phyloP scores from a whole-genome alignment of 2,888 invertebrate species.

The Corythucha ciliata region DNA sequence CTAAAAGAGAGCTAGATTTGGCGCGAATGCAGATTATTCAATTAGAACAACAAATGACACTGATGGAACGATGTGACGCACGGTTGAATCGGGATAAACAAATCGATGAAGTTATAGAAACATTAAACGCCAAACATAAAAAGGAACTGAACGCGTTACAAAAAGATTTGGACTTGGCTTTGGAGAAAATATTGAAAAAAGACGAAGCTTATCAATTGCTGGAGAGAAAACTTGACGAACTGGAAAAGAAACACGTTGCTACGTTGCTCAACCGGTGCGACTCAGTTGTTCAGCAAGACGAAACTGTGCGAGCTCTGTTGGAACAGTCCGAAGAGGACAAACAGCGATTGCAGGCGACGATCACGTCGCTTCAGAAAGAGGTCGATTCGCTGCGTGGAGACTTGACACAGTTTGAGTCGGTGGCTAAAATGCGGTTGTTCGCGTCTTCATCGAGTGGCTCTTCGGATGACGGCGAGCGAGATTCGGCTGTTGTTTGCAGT shows the following conservation, averaged over 20 bases:
- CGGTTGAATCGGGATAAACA: conserved; percentile 28
- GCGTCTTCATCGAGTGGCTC: conserved; percentile 18
- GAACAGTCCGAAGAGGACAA: conserved; percentile 29
- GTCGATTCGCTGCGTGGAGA: conserved; percentile 27
- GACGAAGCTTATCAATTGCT: conserved; percentile 27
- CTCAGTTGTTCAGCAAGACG: conserved; percentile 27
- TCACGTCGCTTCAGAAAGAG: conserved; percentile 24
- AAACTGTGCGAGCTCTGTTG: conserved; percentile 27
- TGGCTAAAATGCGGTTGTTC: conserved; percentile 18
- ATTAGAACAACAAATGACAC: conserved; percentile 27
- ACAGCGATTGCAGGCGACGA: conserved; percentile 13
- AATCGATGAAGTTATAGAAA: conserved; percentile 29
- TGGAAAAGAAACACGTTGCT: conserved; percentile 28
- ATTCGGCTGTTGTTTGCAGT: too few species aligned
- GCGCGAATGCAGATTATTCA: conserved; percentile 27
- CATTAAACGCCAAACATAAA: conserved; percentile 29
- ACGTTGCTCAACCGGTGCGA: conserved; percentile 31
- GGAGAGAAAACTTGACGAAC: conserved; percentile 29
- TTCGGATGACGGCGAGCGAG: conserved; percentile 6
- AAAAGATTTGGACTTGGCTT: conserved; percentile 25
- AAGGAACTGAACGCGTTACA: conserved; percentile 29
- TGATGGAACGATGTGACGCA: conserved; percentile 30
- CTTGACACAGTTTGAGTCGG: conserved; percentile 28
- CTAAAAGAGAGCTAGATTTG: conserved; percentile 26
- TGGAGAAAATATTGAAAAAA: conserved; percentile 27